A percentile compares a stretch with the other conserved stretches of the same genome.
Evolutionary conservation across 2,888 invertebrate species (phyloP).

Genomic region (Herminia tarsipennalis): DNA sequence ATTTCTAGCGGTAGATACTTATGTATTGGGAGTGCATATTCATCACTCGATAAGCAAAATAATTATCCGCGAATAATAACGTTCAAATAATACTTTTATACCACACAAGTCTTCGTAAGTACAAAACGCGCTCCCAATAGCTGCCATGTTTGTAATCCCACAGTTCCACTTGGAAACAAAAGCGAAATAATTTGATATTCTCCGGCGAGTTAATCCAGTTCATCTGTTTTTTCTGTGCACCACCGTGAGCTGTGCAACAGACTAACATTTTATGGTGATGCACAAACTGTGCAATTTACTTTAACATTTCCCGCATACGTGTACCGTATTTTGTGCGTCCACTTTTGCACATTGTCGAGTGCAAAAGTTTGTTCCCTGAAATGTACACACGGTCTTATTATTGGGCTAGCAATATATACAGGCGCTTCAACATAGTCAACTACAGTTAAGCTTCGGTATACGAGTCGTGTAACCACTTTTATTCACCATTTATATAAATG

Average conservation of each 20-base stretch:
- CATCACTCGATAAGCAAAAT: too few species aligned
- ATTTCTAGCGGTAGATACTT: too few species aligned
- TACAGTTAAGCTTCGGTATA: too few species aligned
- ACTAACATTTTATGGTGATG: constrained; percentile 4
- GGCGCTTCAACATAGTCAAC: too few species aligned
- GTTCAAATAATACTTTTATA: too few species aligned
- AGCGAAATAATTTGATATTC: constrained; percentile 9
- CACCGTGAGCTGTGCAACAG: neutral
- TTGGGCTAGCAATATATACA: too few species aligned
- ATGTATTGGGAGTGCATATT: too few species aligned
- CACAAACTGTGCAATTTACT: constrained; percentile 5
- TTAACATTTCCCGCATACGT: neutral
- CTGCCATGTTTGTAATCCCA: constrained; percentile 4
- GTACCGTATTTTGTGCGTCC: neutral
- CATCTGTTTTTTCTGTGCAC: constrained; percentile 2
- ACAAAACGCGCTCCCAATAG: constrained; percentile 2
- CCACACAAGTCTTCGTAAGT: too few species aligned
- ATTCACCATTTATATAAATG: too few species aligned
- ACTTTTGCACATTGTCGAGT: neutral
- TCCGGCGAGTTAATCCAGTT: constrained; percentile 7
- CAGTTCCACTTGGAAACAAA: constrained; percentile 6
- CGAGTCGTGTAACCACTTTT: too few species aligned
- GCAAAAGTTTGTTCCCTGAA: neutral
- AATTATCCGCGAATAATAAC: too few species aligned
- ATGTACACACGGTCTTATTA: too few species aligned